Evolutionary conservation across 2,113 vertebrate species (phyloP).

Genomic region (Brachyistius frenatus): DNA sequence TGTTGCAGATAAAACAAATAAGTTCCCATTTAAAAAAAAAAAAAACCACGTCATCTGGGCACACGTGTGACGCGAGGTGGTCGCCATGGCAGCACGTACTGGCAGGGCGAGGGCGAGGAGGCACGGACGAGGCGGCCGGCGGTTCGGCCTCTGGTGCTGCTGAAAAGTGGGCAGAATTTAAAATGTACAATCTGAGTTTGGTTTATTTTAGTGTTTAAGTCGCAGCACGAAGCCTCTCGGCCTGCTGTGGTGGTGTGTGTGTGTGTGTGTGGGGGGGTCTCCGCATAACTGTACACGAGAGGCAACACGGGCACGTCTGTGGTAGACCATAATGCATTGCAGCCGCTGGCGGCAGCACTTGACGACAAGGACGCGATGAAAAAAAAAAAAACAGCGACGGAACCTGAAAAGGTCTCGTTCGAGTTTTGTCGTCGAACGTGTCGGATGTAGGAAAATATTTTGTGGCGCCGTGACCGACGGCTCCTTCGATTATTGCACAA

Average conservation of each 20-base stretch:
- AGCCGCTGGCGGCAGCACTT: conserved; percentile 18
- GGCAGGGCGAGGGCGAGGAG: conserved; percentile 29
- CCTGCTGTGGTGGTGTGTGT: conserved; percentile 13
- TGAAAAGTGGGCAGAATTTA: background rate
- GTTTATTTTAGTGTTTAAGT: conserved; percentile 54
- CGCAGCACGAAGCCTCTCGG: background rate
- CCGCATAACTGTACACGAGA: conserved; percentile 10
- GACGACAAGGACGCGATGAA: background rate
- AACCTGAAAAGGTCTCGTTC: background rate
- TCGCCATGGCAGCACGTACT: conserved; percentile 23
- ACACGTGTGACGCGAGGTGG: conserved; percentile 7
- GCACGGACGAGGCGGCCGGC: conserved; percentile 46
- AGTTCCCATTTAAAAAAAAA: background rate
- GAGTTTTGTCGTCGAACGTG: background rate
- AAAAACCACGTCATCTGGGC: conserved; percentile 9
- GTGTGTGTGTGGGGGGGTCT: too few species aligned
- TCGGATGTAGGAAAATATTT: background rate
- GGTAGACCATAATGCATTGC: background rate
- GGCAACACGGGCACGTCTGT: conserved; percentile 27
- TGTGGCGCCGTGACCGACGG: background rate
- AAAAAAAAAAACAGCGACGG: background rate
- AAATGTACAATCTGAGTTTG: conserved; percentile 23
- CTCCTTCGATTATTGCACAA: conserved; percentile 35
- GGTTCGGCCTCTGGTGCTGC: conserved; percentile 8
- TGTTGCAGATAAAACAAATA: background rate